Base-by-base conservation (phyloP, 2,888 invertebrate genomes). In the Acrobasis consociella region DNA sequence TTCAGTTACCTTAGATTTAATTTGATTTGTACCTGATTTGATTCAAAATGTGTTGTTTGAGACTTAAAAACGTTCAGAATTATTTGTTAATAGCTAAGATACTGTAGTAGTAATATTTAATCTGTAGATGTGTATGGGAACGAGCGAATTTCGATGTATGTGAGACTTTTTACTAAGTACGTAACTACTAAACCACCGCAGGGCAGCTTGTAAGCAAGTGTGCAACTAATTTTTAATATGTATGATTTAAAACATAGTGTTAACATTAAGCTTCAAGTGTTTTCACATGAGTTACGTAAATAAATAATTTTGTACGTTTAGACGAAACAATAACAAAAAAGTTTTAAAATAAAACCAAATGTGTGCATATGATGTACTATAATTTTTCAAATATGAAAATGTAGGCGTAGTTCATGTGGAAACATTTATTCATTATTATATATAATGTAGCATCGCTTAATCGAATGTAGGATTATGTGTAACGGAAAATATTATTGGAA, bases 21-120 rank as follows among this genome's bases (percentile, higher is more conserved):
- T 88, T 90, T 90, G 79, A 87, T 91, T 91, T 90, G 91, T 91
- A 91, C 91, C 91, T 91, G 91, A 91, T 91, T 91, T 91, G 85
- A 71, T 71, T 78, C 77, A 77, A 74, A 65, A 73, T 73, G 74
- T 77, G 82, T 86, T 87, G 82, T 84, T 86, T 81, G 87, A 84
- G 83, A 89, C 85, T 89, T 87, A 85, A 86, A 71, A 85, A 82
- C 85, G 83, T 88, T 83, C 85, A 87, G 82, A 86, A 86, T 83
- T 85, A 85, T 87, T 87, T 85, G 85, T 86, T 83, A 76, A 78
- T 78, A 77, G 74, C 76, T 82, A 82, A 82, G 80, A 74, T 71
- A 72, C 72, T 74, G 78, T 85, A 81, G 78, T 85, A 81, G 81
- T 82, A 78, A 75, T 76, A 73, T 76, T 81, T 81, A 82, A 81